Conservation (phyloP, 1,140 invertebrate genomes). For the Branchinecta lynchi region DNA sequence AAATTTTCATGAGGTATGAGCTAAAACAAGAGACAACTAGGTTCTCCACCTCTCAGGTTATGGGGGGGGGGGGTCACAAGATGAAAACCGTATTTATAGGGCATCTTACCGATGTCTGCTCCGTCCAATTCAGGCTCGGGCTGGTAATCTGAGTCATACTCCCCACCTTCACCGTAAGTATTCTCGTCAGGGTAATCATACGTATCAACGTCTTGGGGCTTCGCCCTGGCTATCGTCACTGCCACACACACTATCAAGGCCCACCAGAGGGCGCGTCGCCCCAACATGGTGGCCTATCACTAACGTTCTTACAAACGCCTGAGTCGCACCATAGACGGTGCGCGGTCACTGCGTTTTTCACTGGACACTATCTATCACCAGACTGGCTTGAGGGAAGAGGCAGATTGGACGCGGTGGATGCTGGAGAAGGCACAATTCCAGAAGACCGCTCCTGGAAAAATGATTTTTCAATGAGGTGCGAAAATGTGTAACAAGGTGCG, state of each 20-base stretch:
- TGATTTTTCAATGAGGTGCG: background rate
- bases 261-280: slow-evolving; percentile 7
- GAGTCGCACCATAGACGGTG: slow-evolving; percentile 2
- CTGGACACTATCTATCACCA: slow-evolving; percentile 2
- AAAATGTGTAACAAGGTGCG: background rate
- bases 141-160: background rate
- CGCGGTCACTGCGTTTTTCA: background rate
- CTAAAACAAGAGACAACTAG: too few species aligned
- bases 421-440: slow-evolving; percentile 4
- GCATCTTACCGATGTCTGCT: too few species aligned
- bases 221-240: background rate
- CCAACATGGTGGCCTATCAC: slow-evolving; percentile 8
- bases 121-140: background rate
- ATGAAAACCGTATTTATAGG: too few species aligned
- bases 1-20: too few species aligned
- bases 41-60: too few species aligned
- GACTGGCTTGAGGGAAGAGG: background rate
- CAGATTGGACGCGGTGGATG: background rate
- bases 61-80: too few species aligned
- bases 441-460: slow-evolving; percentile 4
- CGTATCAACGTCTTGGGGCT: background rate
- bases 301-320: background rate
- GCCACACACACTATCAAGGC: background rate
- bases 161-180: background rate
- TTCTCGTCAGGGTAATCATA: background rate